A percentile compares a stretch with the other conserved stretches of the same genome.
Evolutionary conservation across 2,797 vertebrate species (phyloP).

Genomic region (Oophaga sylvatica): DNA sequence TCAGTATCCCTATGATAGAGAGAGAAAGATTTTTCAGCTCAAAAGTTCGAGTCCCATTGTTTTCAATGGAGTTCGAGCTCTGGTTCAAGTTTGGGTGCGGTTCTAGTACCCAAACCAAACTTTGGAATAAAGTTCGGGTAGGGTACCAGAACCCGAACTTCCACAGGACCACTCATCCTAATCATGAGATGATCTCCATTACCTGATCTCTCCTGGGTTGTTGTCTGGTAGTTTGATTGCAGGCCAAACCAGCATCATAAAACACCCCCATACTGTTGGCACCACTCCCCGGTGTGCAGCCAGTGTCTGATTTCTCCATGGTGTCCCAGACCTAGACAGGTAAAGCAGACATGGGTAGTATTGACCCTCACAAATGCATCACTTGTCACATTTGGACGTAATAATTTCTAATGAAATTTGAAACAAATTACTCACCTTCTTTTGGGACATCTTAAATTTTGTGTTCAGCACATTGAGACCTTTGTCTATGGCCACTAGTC

Average conservation of each 20-base stretch:
- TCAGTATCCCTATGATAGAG: too few species aligned
- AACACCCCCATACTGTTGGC: slow-evolving; percentile 64
- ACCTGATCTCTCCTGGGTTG: slow-evolving; percentile 11
- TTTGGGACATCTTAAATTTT: slow-evolving; percentile 78
- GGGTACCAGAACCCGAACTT: too few species aligned
- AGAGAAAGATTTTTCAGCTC: too few species aligned
- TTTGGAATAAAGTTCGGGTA: too few species aligned
- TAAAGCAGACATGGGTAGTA: not conserved
- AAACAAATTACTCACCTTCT: slow-evolving; percentile 71
- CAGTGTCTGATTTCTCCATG: slow-evolving; percentile 69
- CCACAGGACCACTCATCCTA: too few species aligned
- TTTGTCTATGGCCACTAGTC: slow-evolving; percentile 83
- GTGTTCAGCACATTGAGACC: slow-evolving; percentile 77
- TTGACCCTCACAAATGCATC: not conserved
- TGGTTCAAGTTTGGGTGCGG: too few species aligned
- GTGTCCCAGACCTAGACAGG: slow-evolving; percentile 69
- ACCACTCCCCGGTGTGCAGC: slow-evolving; percentile 78
- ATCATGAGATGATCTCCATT: too few species aligned
- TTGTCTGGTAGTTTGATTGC: slow-evolving; percentile 63
- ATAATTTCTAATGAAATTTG: not conserved
- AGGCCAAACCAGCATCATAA: slow-evolving; percentile 78
- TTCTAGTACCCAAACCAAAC: too few species aligned
- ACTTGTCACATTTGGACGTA: not conserved
- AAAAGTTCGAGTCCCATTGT: too few species aligned
- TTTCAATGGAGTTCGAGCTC: too few species aligned